Evolutionary conservation across 2,797 vertebrate species (phyloP), one percentile per base, ranked within the genome.

Genomic region (Hapalemur alaotrensis): DNA sequence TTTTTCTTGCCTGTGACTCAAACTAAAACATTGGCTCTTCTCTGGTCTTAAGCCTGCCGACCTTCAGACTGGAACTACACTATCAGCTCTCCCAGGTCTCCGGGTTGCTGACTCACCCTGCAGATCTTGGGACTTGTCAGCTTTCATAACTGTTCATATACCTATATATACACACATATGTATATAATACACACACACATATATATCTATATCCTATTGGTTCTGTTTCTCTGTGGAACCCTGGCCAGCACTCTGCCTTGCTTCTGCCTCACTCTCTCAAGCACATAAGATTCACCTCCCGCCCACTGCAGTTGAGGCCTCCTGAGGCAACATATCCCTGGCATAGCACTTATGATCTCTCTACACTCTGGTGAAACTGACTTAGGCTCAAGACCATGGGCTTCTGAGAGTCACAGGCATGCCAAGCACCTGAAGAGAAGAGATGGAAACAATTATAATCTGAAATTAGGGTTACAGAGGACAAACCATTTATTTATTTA

Each of bases 391-490:
- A 86, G 30, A 86, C 11, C 23, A 72, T 20, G 41, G 67, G n/a
- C 13, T 89, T 85, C 43, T 6, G 8, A 90, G 35, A 88, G 7
- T 92, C 69, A 78, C 25, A 92, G 22, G 41, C 15, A 57, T 32
- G 35, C 57, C 84, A 80, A 84, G 48, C 43, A 80, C 13, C 75
- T 81, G 9, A 76, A 65, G 65, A 59, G 12, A 30, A 79, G 65
- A 70, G 12, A 91, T 1, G 7, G 25, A n/a, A 69, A 87, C 79
- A 88, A 48, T 13, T 46, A 82, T 8, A 15, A 91, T 59, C 52
- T 84, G n/a, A 88, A 96, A 59, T 70, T 43, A 91, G 9, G n/a
- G 25, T 73, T 79, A 50, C 69, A 23, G 38, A 76, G 41, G 50
- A 38, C 50, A 72, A 10, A 22, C 23, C 23, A 30, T 32, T 32